Percentiles rank a stretch among this genome's conserved stretches.
phyloP scores from a whole-genome alignment of 37 sponge, comb jelly and placozoan genomes.

The Theonella swinhoei region DNA sequence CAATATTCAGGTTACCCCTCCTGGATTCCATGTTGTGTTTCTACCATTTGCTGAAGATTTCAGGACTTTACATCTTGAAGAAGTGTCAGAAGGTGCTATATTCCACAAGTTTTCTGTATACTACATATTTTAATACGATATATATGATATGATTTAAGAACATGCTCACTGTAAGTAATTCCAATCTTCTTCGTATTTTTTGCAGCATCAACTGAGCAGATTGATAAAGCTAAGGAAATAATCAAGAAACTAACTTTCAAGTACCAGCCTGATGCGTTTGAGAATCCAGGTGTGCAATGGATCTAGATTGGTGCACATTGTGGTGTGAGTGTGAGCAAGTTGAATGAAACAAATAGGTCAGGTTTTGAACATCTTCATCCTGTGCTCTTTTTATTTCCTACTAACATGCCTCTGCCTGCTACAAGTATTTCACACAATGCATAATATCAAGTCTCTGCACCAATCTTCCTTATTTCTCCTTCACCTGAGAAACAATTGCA shows the following conservation, averaged over 20 bases:
- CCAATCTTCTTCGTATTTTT: not conserved
- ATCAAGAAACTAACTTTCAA: slow-evolving; percentile 83
- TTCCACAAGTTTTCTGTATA: not conserved
- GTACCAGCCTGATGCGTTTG: slow-evolving; percentile 87
- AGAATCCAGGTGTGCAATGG: slow-evolving; percentile 75
- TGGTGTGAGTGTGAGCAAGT: not conserved
- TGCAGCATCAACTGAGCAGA: slow-evolving; percentile 63
- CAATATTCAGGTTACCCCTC: slow-evolving; percentile 73
- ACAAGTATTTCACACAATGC: too few relatives aligned
- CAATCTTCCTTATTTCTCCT: too few relatives aligned
- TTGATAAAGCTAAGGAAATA: slow-evolving; percentile 91
- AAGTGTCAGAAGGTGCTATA: slow-evolving; percentile 56
- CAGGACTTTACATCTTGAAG: slow-evolving; percentile 58
- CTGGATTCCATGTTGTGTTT: slow-evolving; percentile 88
- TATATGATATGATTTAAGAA: not conserved
- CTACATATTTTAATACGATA: too few relatives aligned
- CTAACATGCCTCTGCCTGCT: too few relatives aligned
- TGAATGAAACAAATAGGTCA: too few relatives aligned
- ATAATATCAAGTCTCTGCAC: too few relatives aligned
- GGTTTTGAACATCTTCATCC: too few relatives aligned
- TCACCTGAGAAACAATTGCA: too few relatives aligned
- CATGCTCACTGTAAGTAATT: too few relatives aligned
- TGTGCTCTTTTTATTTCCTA: too few relatives aligned
- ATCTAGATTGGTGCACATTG: too few relatives aligned
- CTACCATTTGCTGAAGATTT: slow-evolving; percentile 89